Evolutionary conservation across 2,797 vertebrate genomes (phyloP).

Genomic region (Psittacula derbiana): DNA sequence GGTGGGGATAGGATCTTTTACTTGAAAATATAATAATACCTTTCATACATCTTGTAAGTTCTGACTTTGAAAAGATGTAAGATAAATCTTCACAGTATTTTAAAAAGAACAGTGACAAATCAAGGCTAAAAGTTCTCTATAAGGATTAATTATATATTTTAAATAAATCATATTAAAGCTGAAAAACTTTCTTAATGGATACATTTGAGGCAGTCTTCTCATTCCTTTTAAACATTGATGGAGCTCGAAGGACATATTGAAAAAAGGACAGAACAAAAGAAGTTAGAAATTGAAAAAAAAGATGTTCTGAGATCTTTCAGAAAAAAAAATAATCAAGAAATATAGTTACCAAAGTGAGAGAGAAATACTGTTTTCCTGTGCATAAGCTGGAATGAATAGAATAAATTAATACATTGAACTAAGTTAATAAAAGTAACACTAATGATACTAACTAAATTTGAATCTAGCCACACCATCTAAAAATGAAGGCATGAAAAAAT

Average conservation of each 20-base stretch:
- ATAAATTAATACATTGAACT: not conserved
- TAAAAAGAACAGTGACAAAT: not conserved
- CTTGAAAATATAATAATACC: not conserved
- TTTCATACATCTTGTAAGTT: not conserved
- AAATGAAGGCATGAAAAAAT: not conserved
- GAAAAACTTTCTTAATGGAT: not conserved
- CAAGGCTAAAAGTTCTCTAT: not conserved
- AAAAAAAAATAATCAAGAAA: not conserved
- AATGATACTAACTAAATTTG: not conserved
- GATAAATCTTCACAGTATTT: not conserved
- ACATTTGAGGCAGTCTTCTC: not conserved
- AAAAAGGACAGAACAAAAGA: not conserved
- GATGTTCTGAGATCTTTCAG: not conserved
- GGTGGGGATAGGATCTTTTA: not conserved
- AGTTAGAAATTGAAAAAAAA: not conserved
- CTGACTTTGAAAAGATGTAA: not conserved
- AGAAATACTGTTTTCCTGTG: not conserved
- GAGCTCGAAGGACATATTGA: not conserved
- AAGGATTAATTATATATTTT: not conserved
- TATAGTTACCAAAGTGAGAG: not conserved
- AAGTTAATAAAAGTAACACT: not conserved
- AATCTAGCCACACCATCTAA: not conserved
- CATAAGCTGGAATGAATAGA: not conserved
- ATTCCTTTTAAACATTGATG: not conserved
- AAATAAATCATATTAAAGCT: conserved; percentile 8